Conservation (phyloP, 2,888 invertebrate species). For the Fabriciana adippe region DNA sequence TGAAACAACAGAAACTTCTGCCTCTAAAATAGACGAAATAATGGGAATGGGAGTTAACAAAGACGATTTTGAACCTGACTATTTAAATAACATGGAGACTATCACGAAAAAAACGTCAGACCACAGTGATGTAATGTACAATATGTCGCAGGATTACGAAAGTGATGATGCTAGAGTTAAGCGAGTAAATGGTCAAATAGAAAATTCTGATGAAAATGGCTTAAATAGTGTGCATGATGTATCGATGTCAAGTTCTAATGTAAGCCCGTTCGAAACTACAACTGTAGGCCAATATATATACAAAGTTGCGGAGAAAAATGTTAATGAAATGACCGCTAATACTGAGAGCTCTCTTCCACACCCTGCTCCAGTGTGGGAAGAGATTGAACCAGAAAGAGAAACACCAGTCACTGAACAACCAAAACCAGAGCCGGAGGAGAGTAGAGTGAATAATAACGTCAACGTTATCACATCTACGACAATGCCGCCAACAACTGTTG, state of each 20-base stretch:
- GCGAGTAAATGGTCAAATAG: conserved; percentile 55
- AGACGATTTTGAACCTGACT: conserved; percentile 73
- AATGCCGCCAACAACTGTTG: conserved; percentile 37
- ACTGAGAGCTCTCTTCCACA: conserved; percentile 35
- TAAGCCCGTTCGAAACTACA: conserved; percentile 54
- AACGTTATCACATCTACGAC: conserved; percentile 37
- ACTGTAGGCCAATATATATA: conserved; percentile 69
- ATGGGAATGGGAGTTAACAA: conserved; percentile 55
- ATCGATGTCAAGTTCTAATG: conserved; percentile 37
- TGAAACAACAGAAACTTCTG: conserved; percentile 55
- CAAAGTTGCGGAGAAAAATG: conserved; percentile 52
- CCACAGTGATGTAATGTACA: conserved; percentile 60
- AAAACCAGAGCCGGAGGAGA: conserved; percentile 31
- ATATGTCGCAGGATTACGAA: conserved; percentile 66
- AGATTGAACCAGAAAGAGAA: conserved; percentile 47
- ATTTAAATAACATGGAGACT: conserved; percentile 61
- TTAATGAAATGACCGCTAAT: conserved; percentile 36
- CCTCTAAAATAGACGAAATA: conserved; percentile 59
- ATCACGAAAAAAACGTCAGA: conserved; percentile 55
- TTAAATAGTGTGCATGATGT: conserved; percentile 32
- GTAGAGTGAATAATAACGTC: conserved; percentile 30
- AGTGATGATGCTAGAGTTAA: conserved; percentile 64
- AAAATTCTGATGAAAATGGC: conserved; percentile 35
- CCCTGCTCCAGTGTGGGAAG: conserved; percentile 75
- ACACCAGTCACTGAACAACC: conserved; percentile 16